Evolutionary conservation across 2,888 invertebrate species (phyloP), one percentile per base, ranked within the genome.

Genomic region (Vesta saturnalis): DNA sequence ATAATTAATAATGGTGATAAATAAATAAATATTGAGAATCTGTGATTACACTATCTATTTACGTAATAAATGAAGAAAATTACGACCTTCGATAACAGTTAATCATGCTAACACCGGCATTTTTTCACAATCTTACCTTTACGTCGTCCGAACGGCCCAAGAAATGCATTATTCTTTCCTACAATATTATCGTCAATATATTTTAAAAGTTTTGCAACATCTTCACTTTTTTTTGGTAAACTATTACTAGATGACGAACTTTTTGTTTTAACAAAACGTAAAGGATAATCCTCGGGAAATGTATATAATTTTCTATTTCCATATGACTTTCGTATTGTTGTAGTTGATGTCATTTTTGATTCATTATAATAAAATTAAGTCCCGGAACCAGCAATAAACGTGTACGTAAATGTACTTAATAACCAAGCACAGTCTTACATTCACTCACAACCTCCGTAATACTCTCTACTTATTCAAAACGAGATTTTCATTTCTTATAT

Each of bases 181-280:
- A 94, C 91, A 73, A 94, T 86, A 83, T 91, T 94, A 73, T 93
- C 91, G 78, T 93, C 92, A 73, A 95, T 92, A 80, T 92, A 94
- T 81, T 90, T 91, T 74, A 94, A 86, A 75, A 94, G 85, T 81
- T 92, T 92, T 54, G 87, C 86, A 23, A 88, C 87, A 78, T 93
- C 92, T 80, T 92, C 91, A 74, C 84, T 86, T 77, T 87, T 87
- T 78, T 87, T 89, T 60, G 80, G 79, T 64, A 78, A 72, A 71
- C 74, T 77, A 49, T 72, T 74, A 47, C 71, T 75, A 49, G 85
- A 83, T 52, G 85, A 83, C 64, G 82, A 82, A 78, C 85, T 82
- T 76, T 81, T 82, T 73, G 81, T 80, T 78, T 83, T 82, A 65
- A 81, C 79, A 63, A 81, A 72, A 43, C 83, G 78, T 54, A 83